Conservation (phyloP, 2,113 vertebrate species). For the Grus americana region DNA sequence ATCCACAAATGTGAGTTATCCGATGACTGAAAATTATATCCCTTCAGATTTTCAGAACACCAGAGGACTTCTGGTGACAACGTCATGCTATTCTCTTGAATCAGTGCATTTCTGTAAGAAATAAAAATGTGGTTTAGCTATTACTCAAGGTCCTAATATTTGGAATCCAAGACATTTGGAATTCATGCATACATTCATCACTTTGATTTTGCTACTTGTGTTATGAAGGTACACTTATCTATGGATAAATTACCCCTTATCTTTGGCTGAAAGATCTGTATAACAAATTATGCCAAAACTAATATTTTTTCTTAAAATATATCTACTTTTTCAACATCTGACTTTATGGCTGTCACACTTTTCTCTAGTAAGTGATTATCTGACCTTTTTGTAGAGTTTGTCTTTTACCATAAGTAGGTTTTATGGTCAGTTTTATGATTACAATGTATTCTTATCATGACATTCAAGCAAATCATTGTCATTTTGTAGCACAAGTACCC, state of each 20-base stretch:
- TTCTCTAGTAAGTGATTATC: background rate
- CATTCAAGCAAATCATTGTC: background rate
- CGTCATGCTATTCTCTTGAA: background rate
- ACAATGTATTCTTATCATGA: background rate
- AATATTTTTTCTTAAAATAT: background rate
- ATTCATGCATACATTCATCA: background rate
- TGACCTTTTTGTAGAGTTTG: background rate
- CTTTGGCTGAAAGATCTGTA: background rate
- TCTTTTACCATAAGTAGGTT: background rate
- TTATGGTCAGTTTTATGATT: background rate
- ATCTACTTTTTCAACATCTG: background rate
- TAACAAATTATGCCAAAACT: background rate
- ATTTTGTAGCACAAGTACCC: background rate
- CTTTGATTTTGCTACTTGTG: background rate
- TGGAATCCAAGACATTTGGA: background rate
- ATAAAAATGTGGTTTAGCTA: background rate
- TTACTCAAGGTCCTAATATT: background rate
- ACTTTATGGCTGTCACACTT: background rate
- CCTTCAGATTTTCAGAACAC: background rate
- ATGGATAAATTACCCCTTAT: background rate
- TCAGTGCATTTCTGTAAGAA: background rate
- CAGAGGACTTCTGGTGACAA: background rate
- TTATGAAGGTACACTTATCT: background rate
- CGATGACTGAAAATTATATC: background rate
- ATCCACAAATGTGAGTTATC: background rate